phyloP scores from a whole-genome alignment of 2,888 invertebrate species.

The Ctena decussata region DNA sequence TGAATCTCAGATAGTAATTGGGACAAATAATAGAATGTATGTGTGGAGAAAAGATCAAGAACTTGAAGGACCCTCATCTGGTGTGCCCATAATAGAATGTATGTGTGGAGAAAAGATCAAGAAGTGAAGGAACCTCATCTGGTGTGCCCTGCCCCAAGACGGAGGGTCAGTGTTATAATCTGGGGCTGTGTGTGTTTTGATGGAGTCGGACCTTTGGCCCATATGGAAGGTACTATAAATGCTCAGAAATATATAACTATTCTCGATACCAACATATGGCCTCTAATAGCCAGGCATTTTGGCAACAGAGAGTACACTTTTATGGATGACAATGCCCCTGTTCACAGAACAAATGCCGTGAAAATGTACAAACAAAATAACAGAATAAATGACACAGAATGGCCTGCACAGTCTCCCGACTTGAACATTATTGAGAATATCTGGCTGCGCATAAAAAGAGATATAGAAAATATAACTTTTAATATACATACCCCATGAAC shows the following conservation, averaged over 20 bases:
- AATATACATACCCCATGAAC: background rate
- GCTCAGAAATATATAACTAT: slow-evolving; percentile 11
- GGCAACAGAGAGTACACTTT: background rate
- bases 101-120: slow-evolving; percentile 26
- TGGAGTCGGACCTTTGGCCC: slow-evolving; percentile 14
- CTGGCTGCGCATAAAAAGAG: background rate
- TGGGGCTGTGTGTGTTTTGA: slow-evolving; percentile 4
- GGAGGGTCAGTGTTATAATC: slow-evolving; percentile 9
- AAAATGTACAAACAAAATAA: background rate
- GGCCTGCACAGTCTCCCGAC: slow-evolving; percentile 13
- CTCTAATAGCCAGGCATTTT: slow-evolving; percentile 20
- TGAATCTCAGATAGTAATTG: slow-evolving; percentile 22
- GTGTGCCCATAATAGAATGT: too few relatives aligned
- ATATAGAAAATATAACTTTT: background rate
- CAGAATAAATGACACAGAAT: background rate
- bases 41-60: too few relatives aligned
- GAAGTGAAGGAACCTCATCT: slow-evolving; percentile 20
- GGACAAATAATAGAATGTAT: slow-evolving; percentile 7
- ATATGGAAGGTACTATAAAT: slow-evolving; percentile 18
- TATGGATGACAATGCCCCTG: slow-evolving; percentile 19
- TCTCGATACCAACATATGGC: slow-evolving; percentile 9
- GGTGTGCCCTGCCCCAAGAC: background rate
- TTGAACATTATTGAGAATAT: slow-evolving; percentile 13
- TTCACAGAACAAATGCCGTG: too few relatives aligned
- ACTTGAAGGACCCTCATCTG: too few relatives aligned